A percentile compares a stretch with the other conserved stretches of the same genome.
Evolutionary conservation across 2,113 vertebrate species (phyloP).

Genomic region (Lepus europaeus): DNA sequence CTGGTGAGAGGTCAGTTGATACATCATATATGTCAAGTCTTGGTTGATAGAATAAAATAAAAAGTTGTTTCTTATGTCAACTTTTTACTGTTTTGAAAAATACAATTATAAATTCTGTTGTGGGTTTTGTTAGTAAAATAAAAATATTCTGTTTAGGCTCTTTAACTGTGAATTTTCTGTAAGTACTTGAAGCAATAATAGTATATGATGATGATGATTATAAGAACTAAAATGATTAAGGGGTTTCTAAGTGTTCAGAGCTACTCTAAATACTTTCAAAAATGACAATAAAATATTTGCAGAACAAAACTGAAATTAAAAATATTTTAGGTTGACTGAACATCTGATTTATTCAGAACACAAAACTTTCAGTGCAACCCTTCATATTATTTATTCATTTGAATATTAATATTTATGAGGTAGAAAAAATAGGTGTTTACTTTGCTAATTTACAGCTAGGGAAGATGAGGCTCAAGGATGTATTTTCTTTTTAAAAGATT

Average conservation of each 20-base stretch:
- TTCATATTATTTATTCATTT: not conserved
- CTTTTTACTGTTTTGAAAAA: not conserved
- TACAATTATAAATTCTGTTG: not conserved
- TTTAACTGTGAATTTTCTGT: not conserved
- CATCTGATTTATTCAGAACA: not conserved
- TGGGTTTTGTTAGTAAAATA: slow-evolving; percentile 29
- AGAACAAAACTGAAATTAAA: slow-evolving; percentile 32
- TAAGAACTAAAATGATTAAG: not conserved
- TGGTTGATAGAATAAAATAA: not conserved
- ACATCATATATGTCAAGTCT: not conserved
- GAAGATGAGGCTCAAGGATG: not conserved
- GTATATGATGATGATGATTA: not conserved
- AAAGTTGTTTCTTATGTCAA: not conserved
- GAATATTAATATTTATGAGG: not conserved
- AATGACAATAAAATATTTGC: slow-evolving; percentile 18
- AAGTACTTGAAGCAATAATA: not conserved
- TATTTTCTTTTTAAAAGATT: slow-evolving; percentile 33
- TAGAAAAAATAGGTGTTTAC: not conserved
- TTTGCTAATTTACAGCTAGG: slow-evolving; percentile 7
- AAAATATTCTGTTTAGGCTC: not conserved
- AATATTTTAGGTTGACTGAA: not conserved
- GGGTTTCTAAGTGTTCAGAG: not conserved
- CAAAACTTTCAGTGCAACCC: not conserved
- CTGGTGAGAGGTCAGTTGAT: not conserved
- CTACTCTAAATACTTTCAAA: slow-evolving; percentile 3